Conservation (phyloP, 2,888 invertebrate genomes). For the Neoascia interrupta region DNA sequence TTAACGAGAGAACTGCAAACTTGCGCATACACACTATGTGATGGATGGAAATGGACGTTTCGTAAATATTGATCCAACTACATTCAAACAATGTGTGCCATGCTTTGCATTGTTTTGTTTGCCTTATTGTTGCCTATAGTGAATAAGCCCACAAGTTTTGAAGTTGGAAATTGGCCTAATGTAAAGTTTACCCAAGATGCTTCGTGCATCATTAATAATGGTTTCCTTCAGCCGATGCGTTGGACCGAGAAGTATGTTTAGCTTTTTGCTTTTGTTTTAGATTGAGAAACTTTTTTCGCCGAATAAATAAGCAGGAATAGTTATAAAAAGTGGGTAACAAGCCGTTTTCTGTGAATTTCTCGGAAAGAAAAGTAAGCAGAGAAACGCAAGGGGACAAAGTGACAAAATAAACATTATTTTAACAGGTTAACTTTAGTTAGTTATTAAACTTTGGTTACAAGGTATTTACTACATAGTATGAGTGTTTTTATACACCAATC, state of each 20-base stretch:
- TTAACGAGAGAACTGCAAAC: slow-evolving; percentile 1
- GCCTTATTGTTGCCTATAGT: slow-evolving; percentile 4
- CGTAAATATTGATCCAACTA: slow-evolving; percentile 59
- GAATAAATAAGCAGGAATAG: too few relatives aligned
- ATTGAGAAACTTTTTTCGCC: too few relatives aligned
- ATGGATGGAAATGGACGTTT: slow-evolving; percentile 46
- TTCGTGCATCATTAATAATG: slow-evolving; percentile 12
- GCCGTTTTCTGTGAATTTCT: too few relatives aligned
- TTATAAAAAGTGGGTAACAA: too few relatives aligned
- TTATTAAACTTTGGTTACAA: too few relatives aligned
- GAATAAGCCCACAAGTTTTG: slow-evolving; percentile 47
- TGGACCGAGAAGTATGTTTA: slow-evolving; percentile 25
- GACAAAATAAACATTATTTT: too few relatives aligned
- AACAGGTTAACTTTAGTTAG: too few relatives aligned
- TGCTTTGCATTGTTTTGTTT: slow-evolving; percentile 6
- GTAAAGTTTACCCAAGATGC: background rate
- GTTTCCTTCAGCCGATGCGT: slow-evolving; percentile 26
- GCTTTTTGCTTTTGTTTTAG: too few relatives aligned
- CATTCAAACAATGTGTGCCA: background rate
- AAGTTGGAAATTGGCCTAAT: slow-evolving; percentile 22
- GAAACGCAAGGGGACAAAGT: too few relatives aligned
- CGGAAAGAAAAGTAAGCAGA: too few relatives aligned
- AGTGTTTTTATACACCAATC: too few relatives aligned
- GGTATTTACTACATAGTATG: too few relatives aligned
- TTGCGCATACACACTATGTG: background rate